phyloP scores from a whole-genome alignment of 1,140 invertebrate species.

The Gonioctena quinquepunctata region DNA sequence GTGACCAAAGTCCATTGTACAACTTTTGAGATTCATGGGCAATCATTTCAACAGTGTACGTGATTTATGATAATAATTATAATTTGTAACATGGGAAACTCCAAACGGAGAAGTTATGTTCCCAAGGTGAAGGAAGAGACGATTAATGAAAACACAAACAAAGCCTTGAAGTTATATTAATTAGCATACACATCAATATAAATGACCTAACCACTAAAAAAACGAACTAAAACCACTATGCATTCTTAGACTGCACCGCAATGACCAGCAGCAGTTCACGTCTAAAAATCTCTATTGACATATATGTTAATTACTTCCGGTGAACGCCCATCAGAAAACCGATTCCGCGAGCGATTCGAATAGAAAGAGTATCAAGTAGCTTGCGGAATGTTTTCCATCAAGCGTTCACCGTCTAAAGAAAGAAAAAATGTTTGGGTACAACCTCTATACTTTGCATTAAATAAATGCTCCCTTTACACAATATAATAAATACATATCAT shows the following conservation, averaged over 20 bases:
- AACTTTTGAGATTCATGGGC: too few species aligned
- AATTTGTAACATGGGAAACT: too few species aligned
- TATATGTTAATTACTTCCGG: conserved; percentile 54
- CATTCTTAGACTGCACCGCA: not conserved
- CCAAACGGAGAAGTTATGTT: too few species aligned
- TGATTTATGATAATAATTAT: too few species aligned
- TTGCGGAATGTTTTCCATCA: not conserved
- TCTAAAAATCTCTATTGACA: conserved; percentile 48
- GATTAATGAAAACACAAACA: too few species aligned
- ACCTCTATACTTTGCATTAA: conserved; percentile 89
- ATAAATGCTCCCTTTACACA: conserved; percentile 68
- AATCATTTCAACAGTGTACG: too few species aligned
- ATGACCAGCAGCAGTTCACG: not conserved
- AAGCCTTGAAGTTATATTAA: conserved; percentile 41
- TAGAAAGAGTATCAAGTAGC: not conserved
- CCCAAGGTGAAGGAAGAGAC: too few species aligned
- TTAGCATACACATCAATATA: conserved; percentile 56
- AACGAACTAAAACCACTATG: conserved; percentile 18
- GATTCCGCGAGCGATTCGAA: not conserved
- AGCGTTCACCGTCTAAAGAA: not conserved
- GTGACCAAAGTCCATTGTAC: too few species aligned
- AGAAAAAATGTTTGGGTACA: conserved; percentile 59
- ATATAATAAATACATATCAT: conserved; percentile 41
- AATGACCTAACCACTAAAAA: conserved; percentile 33
- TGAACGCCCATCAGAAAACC: not conserved